These are phyloP conservation scores for Sinonovacula constricta DNA, from an alignment of 1,140 invertebrate species.

Conservation along the genomic window DNA sequence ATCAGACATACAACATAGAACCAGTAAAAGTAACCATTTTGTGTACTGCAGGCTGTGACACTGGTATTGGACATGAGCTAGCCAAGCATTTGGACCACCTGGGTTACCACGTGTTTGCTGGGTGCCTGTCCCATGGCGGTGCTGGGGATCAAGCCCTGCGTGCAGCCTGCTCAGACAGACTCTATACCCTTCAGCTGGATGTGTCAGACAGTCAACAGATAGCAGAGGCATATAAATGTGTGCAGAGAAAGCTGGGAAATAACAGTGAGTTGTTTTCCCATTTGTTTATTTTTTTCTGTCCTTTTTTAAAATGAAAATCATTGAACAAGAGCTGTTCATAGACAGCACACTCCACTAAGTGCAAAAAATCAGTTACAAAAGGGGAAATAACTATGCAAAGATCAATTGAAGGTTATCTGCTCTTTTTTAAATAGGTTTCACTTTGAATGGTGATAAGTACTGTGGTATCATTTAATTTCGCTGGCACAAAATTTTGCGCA, in stretches of 20 bases:
- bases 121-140: constrained; percentile 77
- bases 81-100: constrained; percentile 76
- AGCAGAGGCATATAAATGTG: constrained; percentile 51
- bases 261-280: constrained; percentile 64
- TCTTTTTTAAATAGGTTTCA: too few relatives aligned
- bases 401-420: too few relatives aligned
- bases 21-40: not conserved
- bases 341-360: too few relatives aligned
- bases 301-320: too few relatives aligned
- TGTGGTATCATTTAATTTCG: too few relatives aligned
- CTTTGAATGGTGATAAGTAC: too few relatives aligned
- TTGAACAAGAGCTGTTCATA: too few relatives aligned
- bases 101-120: constrained; percentile 80
- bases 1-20: too few relatives aligned
- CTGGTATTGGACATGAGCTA: constrained; percentile 79
- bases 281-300: too few relatives aligned
- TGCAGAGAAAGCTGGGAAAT: constrained; percentile 47
- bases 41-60: constrained; percentile 79
- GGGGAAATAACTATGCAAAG: too few relatives aligned
- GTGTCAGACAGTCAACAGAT: constrained; percentile 75
- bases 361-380: too few relatives aligned
- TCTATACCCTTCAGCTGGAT: constrained; percentile 78
- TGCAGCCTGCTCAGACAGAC: constrained; percentile 55
- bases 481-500: too few relatives aligned
- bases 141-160: constrained; percentile 70